A percentile compares a stretch with the other conserved stretches of the same genome.
These are phyloP conservation scores for Lycocorax pyrrhopterus DNA, from an alignment of 2,113 vertebrate genomes.

Conservation along the genomic window DNA sequence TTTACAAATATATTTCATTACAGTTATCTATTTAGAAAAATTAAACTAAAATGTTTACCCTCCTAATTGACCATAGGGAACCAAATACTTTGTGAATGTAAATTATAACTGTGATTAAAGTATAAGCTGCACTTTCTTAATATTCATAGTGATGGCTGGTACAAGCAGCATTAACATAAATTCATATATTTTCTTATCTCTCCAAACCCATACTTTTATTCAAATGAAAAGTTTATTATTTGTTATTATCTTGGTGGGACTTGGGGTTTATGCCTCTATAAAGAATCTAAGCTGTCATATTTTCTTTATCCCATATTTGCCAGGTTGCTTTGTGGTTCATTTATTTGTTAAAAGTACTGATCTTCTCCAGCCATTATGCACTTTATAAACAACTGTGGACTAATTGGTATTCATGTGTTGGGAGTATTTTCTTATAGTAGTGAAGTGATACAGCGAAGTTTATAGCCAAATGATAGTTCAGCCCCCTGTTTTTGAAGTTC, in stretches of 20 bases:
- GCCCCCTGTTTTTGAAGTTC: not conserved
- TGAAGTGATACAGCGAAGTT: not conserved
- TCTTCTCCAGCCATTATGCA: conserved; percentile 3
- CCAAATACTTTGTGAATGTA: conserved; percentile 39
- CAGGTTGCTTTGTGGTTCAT: conserved; percentile 13
- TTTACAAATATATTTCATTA: conserved; percentile 35
- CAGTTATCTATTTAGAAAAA: conserved; percentile 42
- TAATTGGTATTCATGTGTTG: conserved; percentile 15
- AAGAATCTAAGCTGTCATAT: conserved; percentile 18
- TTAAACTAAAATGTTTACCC: conserved; percentile 24
- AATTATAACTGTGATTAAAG: conserved; percentile 55
- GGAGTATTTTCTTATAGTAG: not conserved
- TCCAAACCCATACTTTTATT: conserved; percentile 37
- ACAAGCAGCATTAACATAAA: conserved; percentile 45
- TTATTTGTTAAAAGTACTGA: conserved; percentile 46
- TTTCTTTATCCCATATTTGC: conserved; percentile 34
- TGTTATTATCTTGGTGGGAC: conserved; percentile 22
- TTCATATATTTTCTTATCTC: conserved; percentile 48
- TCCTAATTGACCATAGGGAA: conserved; percentile 57
- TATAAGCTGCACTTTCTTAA: conserved; percentile 16
- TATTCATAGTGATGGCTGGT: conserved; percentile 22
- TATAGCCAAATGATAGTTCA: not conserved
- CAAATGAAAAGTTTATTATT: conserved; percentile 53
- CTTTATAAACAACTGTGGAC: conserved; percentile 23
- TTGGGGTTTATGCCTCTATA: not conserved